phyloP scores from a whole-genome alignment of 2,888 invertebrate species.

The Drosophila emarginata region DNA sequence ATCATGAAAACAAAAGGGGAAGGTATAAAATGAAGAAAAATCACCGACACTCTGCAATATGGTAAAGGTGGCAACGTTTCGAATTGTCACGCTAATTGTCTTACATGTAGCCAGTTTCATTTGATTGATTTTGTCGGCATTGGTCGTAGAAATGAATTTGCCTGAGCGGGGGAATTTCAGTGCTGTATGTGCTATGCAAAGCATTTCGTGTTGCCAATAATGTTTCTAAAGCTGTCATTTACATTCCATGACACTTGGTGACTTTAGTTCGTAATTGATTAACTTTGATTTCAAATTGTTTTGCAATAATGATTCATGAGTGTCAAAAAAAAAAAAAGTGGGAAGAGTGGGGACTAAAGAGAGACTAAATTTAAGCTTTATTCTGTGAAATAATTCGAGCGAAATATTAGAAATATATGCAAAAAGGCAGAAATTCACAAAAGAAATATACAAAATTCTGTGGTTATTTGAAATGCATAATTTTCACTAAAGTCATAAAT shows the following conservation, averaged over 20 bases:
- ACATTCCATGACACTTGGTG: slow-evolving; percentile 56
- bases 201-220: slow-evolving; percentile 46
- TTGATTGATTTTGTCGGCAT: slow-evolving; percentile 50
- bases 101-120: slow-evolving; percentile 49
- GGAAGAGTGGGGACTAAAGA: slow-evolving; percentile 9
- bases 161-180: too few species aligned
- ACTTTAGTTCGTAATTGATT: slow-evolving; percentile 65
- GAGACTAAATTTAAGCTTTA: slow-evolving; percentile 24
- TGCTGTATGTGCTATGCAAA: slow-evolving; percentile 32
- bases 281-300: slow-evolving; percentile 60
- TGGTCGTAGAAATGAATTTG: neutral
- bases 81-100: slow-evolving; percentile 73
- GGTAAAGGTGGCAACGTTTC: slow-evolving; percentile 62
- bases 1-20: neutral
- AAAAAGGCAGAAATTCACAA: neutral
- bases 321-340: neutral
- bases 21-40: slow-evolving; percentile 55
- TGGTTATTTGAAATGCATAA: slow-evolving; percentile 31
- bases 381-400: slow-evolving; percentile 7
- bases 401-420: neutral
- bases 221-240: slow-evolving; percentile 37
- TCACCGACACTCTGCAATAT: slow-evolving; percentile 29
- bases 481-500: slow-evolving; percentile 41
- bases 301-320: slow-evolving; percentile 17
- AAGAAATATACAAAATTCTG: slow-evolving; percentile 19